Evolutionary conservation across 1,140 invertebrate species (phyloP), one percentile per base, ranked within the genome.

Genomic region (Homalodisca vitripennis): DNA sequence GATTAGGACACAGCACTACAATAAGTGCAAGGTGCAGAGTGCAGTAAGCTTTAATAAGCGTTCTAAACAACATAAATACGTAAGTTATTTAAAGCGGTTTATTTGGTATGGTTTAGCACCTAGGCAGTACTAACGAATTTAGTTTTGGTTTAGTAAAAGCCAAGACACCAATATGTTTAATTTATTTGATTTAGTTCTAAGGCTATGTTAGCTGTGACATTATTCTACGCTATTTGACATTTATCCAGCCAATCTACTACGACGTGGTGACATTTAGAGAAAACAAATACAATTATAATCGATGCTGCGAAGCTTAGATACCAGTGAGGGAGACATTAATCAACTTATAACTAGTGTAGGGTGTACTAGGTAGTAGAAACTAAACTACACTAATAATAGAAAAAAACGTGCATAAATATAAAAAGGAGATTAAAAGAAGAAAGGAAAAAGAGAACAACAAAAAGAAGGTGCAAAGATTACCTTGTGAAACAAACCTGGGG

Each of bases 401-500:
- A 48, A 66, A 70, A 55, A 51, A 46, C 57, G 66, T 71, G 67
- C 70, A 34, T 41, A 53, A 68, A n/a, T n/a, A 41, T 48, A 69
- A 67, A 72, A 69, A 75, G 72, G 41, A 73, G 41, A 72, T 53
- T 70, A 72, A 74, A 70, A 73, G 46, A 66, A 53, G 29, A 60
- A 71, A 67, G 68, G 57, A 34, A 66, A 67, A 55, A 68, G 66
- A 60, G 68, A 67, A 72, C 46, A 73, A 67, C 69, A 67, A 70
- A 69, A 67, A 76, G 74, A 66, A 66, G 68, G 73, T 75, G 73
- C 74, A 69, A 75, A 68, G 34, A 57, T 76, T 75, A 75, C 75
- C 74, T 83, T 78, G 81, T 81, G 77, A 82, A 82, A 81, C 81
- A 83, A 83, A 83, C 80, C 82, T 82, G 81, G 80, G n/a, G 79